These are phyloP conservation scores for Geophilus truncorum DNA, from an alignment of 2,888 invertebrate species.

Conservation along the genomic window DNA sequence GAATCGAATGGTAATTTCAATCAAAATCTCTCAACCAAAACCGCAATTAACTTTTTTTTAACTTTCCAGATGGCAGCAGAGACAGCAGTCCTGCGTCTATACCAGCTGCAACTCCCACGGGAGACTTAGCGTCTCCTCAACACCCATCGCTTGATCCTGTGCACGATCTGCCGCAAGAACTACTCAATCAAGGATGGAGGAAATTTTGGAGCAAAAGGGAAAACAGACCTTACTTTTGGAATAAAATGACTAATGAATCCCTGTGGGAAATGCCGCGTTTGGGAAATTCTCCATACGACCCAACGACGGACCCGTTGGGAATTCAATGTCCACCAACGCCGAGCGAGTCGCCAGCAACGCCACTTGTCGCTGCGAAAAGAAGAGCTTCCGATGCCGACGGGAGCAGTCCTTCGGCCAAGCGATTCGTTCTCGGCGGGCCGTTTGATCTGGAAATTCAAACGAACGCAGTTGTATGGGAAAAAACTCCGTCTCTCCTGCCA, in stretches of 20 bases:
- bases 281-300: slow-evolving; percentile 63
- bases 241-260: slow-evolving; percentile 91
- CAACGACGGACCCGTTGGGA: slow-evolving; percentile 83
- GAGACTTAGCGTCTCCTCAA: slow-evolving; percentile 17
- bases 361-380: slow-evolving; percentile 58
- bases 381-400: slow-evolving; percentile 66
- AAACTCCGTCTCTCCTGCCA: slow-evolving; percentile 74
- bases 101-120: background rate
- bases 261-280: slow-evolving; percentile 91
- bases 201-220: slow-evolving; percentile 96
- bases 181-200: slow-evolving; percentile 86
- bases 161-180: slow-evolving; percentile 59
- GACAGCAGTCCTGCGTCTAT: background rate
- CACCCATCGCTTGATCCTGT: slow-evolving; percentile 42
- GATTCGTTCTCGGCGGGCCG: slow-evolving; percentile 77
- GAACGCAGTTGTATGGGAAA: slow-evolving; percentile 83
- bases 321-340: slow-evolving; percentile 55
- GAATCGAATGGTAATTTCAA: background rate
- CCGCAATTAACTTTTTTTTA: background rate
- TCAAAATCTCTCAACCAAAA: background rate
- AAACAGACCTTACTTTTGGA: slow-evolving; percentile 93
- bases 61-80: background rate
- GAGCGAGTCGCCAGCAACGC: slow-evolving; percentile 41
- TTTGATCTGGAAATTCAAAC: slow-evolving; percentile 93
- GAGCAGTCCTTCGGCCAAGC: slow-evolving; percentile 70